Percentiles rank a stretch among this genome's conserved stretches.
Conservation (phyloP, 2,888 invertebrate species). For the Cryptus viduatorius region DNA sequence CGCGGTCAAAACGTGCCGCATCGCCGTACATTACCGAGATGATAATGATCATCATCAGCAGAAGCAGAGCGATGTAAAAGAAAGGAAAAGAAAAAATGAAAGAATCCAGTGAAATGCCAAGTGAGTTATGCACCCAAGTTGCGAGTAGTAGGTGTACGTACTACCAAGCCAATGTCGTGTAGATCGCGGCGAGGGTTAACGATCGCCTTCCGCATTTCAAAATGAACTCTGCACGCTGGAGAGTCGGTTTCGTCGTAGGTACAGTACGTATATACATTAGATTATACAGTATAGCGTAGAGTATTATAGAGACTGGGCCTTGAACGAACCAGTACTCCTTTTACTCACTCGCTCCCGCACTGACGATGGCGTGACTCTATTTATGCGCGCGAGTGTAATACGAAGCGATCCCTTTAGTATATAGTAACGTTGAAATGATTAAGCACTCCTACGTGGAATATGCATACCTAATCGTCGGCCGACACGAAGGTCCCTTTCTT, state of each 20-base stretch:
- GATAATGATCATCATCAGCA: slow-evolving; percentile 12
- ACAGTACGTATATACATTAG: slow-evolving; percentile 33
- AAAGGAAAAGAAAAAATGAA: background rate
- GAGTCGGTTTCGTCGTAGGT: slow-evolving; percentile 13
- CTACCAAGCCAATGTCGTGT: slow-evolving; percentile 56
- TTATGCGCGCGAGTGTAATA: slow-evolving; percentile 68
- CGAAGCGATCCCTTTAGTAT: slow-evolving; percentile 67
- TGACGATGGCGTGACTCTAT: slow-evolving; percentile 69
- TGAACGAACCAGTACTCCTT: slow-evolving; percentile 22
- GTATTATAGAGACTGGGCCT: slow-evolving; percentile 10
- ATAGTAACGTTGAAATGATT: slow-evolving; percentile 70
- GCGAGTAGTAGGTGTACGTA: slow-evolving; percentile 36
- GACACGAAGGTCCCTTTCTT: slow-evolving; percentile 62
- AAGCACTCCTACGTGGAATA: slow-evolving; percentile 69
- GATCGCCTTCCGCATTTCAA: slow-evolving; percentile 66
- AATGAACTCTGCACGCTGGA: slow-evolving; percentile 51
- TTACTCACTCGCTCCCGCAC: slow-evolving; percentile 33
- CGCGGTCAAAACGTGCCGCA: background rate
- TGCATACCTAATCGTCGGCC: slow-evolving; percentile 70
- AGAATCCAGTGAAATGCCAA: slow-evolving; percentile 30
- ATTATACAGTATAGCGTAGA: slow-evolving; percentile 20
- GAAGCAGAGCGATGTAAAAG: background rate
- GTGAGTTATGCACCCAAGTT: slow-evolving; percentile 38
- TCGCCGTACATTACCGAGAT: slow-evolving; percentile 4
- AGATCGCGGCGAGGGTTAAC: slow-evolving; percentile 62